A percentile compares a stretch with the other conserved stretches of the same genome.
Evolutionary conservation across 2,888 invertebrate species (phyloP).

Genomic region (Dolichomitus sp.): DNA sequence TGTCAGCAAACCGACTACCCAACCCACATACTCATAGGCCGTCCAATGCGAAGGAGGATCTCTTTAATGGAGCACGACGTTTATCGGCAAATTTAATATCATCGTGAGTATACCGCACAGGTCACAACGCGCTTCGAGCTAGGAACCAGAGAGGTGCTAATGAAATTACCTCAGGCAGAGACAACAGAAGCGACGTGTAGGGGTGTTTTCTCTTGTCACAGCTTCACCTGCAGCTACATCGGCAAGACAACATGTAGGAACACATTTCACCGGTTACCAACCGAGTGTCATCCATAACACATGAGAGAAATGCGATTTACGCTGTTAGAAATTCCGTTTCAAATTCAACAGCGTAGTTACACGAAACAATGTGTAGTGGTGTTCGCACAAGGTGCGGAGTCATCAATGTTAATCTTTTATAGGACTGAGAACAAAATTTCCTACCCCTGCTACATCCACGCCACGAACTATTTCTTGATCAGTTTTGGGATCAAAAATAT

Average conservation of each 20-base stretch:
- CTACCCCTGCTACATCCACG: no score
- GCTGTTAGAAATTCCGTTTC: not conserved
- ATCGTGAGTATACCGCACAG: conserved; percentile 43
- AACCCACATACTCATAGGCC: not conserved
- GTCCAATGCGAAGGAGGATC: conserved; percentile 36
- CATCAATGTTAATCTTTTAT: no score
- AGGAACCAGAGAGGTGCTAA: conserved; percentile 60
- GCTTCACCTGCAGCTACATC: conserved; percentile 22
- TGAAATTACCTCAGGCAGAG: conserved; percentile 58
- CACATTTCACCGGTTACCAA: conserved; percentile 10
- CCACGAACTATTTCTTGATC: no score
- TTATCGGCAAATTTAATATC: conserved; percentile 67
- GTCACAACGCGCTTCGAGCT: conserved; percentile 37
- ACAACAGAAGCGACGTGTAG: conserved; percentile 39
- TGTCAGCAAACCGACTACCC: conserved; percentile 4
- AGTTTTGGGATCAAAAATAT: no score
- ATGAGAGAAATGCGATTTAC: conserved; percentile 11
- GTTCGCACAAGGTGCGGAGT: no score
- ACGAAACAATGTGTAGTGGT: no score
- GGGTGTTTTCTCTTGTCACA: conserved; percentile 34
- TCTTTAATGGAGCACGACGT: conserved; percentile 52
- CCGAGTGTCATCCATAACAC: conserved; percentile 8
- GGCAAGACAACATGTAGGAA: conserved; percentile 3
- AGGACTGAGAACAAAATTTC: no score
- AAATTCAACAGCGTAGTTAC: no score